Evolutionary conservation across 2,113 vertebrate species (phyloP), one percentile per base, ranked within the genome.

Genomic region (Amblyornis subalaris): DNA sequence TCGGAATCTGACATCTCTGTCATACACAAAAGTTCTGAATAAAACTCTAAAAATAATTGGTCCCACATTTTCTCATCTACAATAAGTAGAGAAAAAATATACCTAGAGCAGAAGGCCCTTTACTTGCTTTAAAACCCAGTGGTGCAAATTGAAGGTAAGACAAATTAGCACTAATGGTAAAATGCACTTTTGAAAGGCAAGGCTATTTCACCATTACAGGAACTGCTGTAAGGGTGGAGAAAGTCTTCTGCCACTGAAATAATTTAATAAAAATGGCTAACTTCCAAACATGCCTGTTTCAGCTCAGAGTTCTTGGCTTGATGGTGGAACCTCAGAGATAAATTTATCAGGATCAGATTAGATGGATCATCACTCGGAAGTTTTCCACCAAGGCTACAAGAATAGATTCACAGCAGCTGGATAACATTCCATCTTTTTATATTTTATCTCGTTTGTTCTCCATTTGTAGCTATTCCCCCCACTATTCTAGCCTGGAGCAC

Each of bases 11-110:
- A 88, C 66, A 62, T 66, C 84, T 80, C 45, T 88, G 33, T 74
- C 71, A 89, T 24, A 60, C 5, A 28, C 6, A 1, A 16, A 89
- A 75, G 44, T 82, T 79, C 35, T 50, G 50, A 94, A 84, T 45
- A 70, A 61, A 93, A 85, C 35, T 54, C 44, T 66, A 51, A 87
- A 78, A 94, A 93, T 91, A 94, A 94, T 64, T 90, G 61, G 74
- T 91, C 78, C 90, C 82, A 88, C 44, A 45, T 42, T 53, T 84
- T 53, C 73, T 58, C 38, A 38, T 55, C 69, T 53, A 74, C 10
- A 82, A 4, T 54, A 78, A 75, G 48, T 6, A 81, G 29, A 58
- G 15, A 38, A 40, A 42, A 87, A 67, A 55, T 60, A 44, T 10
- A 91, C 24, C 38, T 13, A 42, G 38, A 40, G 81, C 60, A 91